A percentile compares a stretch with the other conserved stretches of the same genome.
These are phyloP conservation scores for Prionailurus viverrinus DNA, from an alignment of 2,113 vertebrate genomes.

Conservation along the genomic window DNA sequence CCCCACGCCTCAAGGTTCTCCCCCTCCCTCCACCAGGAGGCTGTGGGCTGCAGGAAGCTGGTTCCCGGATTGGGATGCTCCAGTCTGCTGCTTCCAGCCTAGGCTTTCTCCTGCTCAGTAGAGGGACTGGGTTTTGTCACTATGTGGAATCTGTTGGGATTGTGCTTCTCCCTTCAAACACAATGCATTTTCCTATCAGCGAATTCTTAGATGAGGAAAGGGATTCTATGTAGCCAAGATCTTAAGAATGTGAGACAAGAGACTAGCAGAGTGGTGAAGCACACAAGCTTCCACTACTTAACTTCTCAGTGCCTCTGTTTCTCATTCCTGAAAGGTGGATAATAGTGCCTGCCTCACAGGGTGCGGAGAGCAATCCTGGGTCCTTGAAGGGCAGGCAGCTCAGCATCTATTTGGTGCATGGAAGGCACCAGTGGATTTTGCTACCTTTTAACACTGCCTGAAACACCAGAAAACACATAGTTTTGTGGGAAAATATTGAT, in stretches of 20 bases:
- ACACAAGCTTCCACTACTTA: neutral
- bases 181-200: neutral
- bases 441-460: conserved; percentile 11
- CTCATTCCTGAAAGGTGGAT: neutral
- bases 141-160: neutral
- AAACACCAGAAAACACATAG: neutral
- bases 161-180: conserved; percentile 4
- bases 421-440: neutral
- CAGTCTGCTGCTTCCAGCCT: neutral
- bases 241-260: neutral
- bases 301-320: neutral
- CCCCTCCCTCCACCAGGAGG: neutral
- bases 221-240: neutral
- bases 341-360: neutral
- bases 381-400: neutral
- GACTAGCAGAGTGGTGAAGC: neutral
- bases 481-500: conserved; percentile 38
- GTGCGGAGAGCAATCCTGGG: neutral
- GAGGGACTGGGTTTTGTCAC: neutral
- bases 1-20: neutral
- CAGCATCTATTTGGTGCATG: neutral
- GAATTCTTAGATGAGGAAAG: conserved; percentile 22
- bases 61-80: neutral
- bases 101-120: neutral
- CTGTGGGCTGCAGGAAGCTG: accelerated